These are phyloP conservation scores for Sebastes dallii DNA, from an alignment of 2,797 vertebrate genomes.

Conservation along the genomic window DNA sequence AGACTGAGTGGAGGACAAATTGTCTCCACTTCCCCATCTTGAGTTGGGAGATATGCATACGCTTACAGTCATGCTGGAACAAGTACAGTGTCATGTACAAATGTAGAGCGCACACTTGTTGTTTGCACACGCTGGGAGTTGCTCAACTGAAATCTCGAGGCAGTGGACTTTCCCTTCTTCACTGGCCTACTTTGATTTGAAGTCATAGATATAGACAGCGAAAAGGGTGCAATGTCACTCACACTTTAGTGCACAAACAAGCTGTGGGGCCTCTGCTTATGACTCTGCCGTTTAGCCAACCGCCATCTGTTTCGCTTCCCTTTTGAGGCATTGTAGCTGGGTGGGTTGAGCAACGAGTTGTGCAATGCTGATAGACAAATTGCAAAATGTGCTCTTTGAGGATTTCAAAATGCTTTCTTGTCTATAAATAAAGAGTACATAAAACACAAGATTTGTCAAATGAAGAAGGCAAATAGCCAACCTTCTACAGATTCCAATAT, in stretches of 20 bases:
- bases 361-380: constrained; percentile 53
- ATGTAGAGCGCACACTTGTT: constrained; percentile 36
- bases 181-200: constrained; percentile 39
- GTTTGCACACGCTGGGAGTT: constrained; percentile 62
- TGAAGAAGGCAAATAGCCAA: accelerated
- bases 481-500: neutral
- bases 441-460: neutral
- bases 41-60: constrained; percentile 19
- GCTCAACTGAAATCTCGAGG: constrained; percentile 54
- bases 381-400: constrained; percentile 13
- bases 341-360: constrained; percentile 65
- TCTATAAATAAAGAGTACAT: neutral
- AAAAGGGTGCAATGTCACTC: neutral
- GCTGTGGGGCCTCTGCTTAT: neutral
- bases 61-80: neutral
- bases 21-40: constrained; percentile 62
- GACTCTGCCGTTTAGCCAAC: constrained; percentile 38
- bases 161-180: constrained; percentile 56
- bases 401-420: constrained; percentile 46
- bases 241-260: neutral
- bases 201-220: neutral
- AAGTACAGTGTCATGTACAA: constrained; percentile 10
- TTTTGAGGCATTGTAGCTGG: constrained; percentile 43
- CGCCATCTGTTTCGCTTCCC: constrained; percentile 81
- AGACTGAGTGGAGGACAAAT: constrained; percentile 16